Base-by-base conservation (phyloP, 2,888 invertebrate genomes). In the Heliconius ethilla region DNA sequence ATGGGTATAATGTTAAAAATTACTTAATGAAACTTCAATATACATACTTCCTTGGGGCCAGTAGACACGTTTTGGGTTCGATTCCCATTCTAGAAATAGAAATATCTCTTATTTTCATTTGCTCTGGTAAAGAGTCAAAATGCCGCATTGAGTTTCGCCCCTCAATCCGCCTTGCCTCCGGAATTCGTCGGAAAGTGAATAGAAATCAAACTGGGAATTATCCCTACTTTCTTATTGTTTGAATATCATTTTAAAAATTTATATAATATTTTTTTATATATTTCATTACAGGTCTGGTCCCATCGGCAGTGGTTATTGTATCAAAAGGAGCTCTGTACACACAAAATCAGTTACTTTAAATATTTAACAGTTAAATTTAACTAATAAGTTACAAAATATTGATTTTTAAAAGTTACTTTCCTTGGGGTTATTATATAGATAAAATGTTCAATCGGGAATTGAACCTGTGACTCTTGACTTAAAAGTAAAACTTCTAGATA, bases 281-380 rank as follows among this genome's bases (percentile, higher is more conserved):
- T 70, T 63, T 70, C 83, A 79, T 95, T 95, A 69, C 93, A 96
- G 97, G 97, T 87, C 91, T 98, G 86, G 97, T 97, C 73, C 98
- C 98, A 40, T 97, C 97, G 62, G 97, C 98, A 75, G 98, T 98
- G 62, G 93, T 98, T 74, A 97, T 97, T 85, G 96, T 98, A 66
- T 96, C 97, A 78, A 96, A 95, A 89, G 92, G 95, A 76, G 82
- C 83, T 45, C 27, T 45, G 70, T 81, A 82, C 77, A 69, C 72
- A 25, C 69, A 69, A 69, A 69, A 69, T 37, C 69, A 77, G 40
- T 33, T 75, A n/a, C 66, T 70, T 37, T 69, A 69, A 69, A 69
- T 25, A 40, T 40, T 69, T 40, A 15, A 69, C 69, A 7, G 0
- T 69, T 40, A 69, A 45, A 25, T 69, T 40, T 69, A 69, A 45